Percentiles rank a stretch among this genome's conserved stretches.
Evolutionary conservation across 2,797 vertebrate species (phyloP).

Genomic region (Graptemys geographica): DNA sequence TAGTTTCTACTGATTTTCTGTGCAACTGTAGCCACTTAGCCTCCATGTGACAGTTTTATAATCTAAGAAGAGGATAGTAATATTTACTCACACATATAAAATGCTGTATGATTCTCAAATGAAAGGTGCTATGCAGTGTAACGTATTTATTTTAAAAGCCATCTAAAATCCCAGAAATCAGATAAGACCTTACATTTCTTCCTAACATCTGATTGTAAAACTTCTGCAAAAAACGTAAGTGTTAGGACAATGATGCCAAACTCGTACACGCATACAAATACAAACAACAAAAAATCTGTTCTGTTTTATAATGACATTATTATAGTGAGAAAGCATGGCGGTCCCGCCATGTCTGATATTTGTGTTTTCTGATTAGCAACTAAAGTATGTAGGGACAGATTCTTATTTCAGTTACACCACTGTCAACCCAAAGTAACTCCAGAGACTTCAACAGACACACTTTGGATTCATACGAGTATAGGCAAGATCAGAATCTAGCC

Average conservation of each 20-base stretch:
- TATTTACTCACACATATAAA: neutral
- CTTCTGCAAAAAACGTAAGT: neutral
- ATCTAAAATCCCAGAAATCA: neutral
- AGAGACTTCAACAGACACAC: too few relatives aligned
- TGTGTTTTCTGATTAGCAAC: neutral
- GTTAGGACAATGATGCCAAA: neutral
- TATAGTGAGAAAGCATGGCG: neutral
- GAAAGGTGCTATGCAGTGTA: neutral
- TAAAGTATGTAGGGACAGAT: neutral
- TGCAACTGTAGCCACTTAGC: neutral
- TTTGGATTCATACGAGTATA: too few relatives aligned
- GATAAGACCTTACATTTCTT: neutral
- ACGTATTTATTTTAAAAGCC: neutral
- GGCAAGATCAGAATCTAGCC: too few relatives aligned
- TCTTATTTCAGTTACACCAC: too few relatives aligned
- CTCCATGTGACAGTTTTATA: neutral
- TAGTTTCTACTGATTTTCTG: neutral
- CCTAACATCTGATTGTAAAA: neutral
- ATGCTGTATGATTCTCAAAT: neutral
- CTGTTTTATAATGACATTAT: neutral
- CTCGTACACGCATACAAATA: too few relatives aligned
- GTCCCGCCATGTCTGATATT: neutral
- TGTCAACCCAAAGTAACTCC: too few relatives aligned
- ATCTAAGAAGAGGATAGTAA: rapidly evolving
- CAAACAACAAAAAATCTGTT: too few relatives aligned